Conservation (phyloP, 2,888 invertebrate species). For the Lomographa bimaculata region DNA sequence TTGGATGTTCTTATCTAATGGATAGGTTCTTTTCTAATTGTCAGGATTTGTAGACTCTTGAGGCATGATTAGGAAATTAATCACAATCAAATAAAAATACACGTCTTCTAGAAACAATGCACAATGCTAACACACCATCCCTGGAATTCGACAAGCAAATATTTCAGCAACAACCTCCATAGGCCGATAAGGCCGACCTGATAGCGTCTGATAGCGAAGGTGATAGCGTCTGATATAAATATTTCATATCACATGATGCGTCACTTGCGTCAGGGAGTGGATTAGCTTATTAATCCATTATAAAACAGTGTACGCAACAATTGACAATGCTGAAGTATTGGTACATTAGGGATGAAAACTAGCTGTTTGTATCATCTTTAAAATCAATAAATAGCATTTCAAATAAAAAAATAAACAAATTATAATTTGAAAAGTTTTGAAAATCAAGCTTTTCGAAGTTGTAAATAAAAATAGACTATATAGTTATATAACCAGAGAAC, state of each 20-base stretch:
- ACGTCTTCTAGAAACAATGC: conserved; percentile 50
- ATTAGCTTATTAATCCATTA: conserved; percentile 29
- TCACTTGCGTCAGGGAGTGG: conserved; percentile 42
- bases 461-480: too few species aligned
- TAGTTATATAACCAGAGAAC: too few species aligned
- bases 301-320: conserved; percentile 12
- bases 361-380: too few species aligned
- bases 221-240: conserved; percentile 44
- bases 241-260: conserved; percentile 44
- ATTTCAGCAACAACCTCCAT: conserved; percentile 48
- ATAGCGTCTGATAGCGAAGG: conserved; percentile 35
- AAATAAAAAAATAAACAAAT: too few species aligned
- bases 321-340: conserved; percentile 16
- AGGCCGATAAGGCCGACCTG: conserved; percentile 38
- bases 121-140: conserved; percentile 39
- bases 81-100: conserved; percentile 8
- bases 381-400: too few species aligned
- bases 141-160: conserved; percentile 59
- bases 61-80: too few species aligned
- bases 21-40: too few species aligned
- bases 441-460: too few species aligned
- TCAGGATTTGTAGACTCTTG: too few species aligned
- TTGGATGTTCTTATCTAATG: too few species aligned
- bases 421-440: too few species aligned
- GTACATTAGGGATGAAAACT: too few species aligned